Evolutionary conservation across 2,888 invertebrate species (phyloP).

Genomic region (Pyrrhia umbra): DNA sequence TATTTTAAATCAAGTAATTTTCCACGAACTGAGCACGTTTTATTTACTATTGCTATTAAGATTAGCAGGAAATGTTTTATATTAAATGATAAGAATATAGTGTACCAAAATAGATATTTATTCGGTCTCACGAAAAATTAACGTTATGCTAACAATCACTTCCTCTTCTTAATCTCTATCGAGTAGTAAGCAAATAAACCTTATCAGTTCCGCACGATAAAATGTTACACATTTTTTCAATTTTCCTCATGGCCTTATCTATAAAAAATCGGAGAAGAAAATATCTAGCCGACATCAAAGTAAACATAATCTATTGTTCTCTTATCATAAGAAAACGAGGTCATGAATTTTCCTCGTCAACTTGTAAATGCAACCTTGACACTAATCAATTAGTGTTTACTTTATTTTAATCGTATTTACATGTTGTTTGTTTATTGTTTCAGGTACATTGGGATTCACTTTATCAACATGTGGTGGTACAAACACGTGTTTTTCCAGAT

Average conservation of each 20-base stretch:
- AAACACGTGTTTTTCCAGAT: slow-evolving; percentile 4
- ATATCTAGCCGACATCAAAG: slow-evolving; percentile 44
- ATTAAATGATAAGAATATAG: background rate
- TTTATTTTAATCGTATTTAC: slow-evolving; percentile 40
- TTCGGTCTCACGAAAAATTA: slow-evolving; percentile 1
- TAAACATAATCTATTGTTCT: slow-evolving; percentile 57
- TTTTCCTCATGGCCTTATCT: slow-evolving; percentile 12
- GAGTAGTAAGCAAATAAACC: slow-evolving; percentile 5
- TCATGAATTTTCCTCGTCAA: slow-evolving; percentile 60
- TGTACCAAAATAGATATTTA: background rate
- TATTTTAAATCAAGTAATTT: background rate
- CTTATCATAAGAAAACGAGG: slow-evolving; percentile 62
- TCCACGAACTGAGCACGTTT: background rate
- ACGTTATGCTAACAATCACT: background rate
- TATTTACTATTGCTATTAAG: background rate
- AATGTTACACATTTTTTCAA: background rate
- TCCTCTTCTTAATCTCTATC: slow-evolving; percentile 11
- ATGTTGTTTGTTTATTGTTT: slow-evolving; percentile 60
- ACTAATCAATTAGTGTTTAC: slow-evolving; percentile 61
- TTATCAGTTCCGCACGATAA: slow-evolving; percentile 23
- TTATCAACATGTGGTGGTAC: slow-evolving; percentile 40
- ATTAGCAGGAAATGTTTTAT: background rate
- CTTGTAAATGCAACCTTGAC: slow-evolving; percentile 67
- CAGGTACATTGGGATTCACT: slow-evolving; percentile 64
- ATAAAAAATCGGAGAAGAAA: slow-evolving; percentile 25